Conservation (phyloP, 2,888 invertebrate genomes). For the Aelia acuminata region DNA sequence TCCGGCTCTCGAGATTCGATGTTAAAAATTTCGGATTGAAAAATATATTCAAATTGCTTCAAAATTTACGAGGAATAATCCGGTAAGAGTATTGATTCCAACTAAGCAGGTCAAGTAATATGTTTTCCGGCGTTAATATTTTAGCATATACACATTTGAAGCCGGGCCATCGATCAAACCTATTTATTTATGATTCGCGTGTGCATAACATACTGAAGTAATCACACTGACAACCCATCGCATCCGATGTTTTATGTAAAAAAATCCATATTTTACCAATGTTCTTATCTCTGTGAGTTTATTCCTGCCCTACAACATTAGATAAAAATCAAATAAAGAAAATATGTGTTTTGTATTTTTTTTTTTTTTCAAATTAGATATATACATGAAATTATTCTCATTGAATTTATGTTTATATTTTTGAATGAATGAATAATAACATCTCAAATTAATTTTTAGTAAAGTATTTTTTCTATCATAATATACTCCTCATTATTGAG, state of each 20-base stretch:
- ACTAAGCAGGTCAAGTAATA: not conserved
- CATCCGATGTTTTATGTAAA: not conserved
- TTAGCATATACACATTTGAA: not conserved
- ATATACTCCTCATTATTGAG: too few relatives aligned
- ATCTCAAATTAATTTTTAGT: too few relatives aligned
- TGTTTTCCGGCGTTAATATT: conserved; percentile 7
- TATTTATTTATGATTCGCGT: conserved; percentile 22
- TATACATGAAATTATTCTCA: too few relatives aligned
- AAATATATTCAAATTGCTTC: too few relatives aligned
- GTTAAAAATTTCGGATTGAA: too few relatives aligned
- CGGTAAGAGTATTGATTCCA: not conserved
- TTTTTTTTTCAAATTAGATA: too few relatives aligned
- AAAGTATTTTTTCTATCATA: too few relatives aligned
- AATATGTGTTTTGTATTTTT: not conserved
- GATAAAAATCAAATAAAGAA: not conserved
- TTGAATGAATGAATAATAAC: too few relatives aligned
- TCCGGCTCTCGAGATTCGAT: too few relatives aligned
- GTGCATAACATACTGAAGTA: not conserved
- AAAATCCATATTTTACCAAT: not conserved
- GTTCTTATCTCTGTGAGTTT: not conserved
- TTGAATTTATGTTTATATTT: too few relatives aligned
- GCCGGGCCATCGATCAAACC: not conserved
- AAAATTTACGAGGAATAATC: not conserved
- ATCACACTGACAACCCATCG: not conserved
- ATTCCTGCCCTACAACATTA: not conserved